These are phyloP conservation scores for Plagodis pulveraria DNA, from an alignment of 2,888 invertebrate genomes.

Conservation along the genomic window DNA sequence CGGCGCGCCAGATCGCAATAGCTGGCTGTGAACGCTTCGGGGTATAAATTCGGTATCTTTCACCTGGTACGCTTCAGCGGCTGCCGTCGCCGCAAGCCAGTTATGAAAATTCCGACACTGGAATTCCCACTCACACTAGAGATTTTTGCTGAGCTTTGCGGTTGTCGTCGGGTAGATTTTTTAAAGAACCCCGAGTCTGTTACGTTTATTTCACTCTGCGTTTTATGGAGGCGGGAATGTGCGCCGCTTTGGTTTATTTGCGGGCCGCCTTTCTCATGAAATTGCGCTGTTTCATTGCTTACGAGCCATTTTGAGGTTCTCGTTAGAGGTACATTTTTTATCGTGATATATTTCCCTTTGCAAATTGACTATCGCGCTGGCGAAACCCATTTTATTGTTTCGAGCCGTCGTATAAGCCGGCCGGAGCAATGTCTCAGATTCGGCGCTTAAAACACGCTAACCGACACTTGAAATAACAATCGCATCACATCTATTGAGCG, in stretches of 20 bases:
- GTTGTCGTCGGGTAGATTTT: slow-evolving; percentile 74
- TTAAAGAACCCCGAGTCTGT: slow-evolving; percentile 75
- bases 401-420: slow-evolving; percentile 36
- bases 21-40: slow-evolving; percentile 54
- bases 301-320: slow-evolving; percentile 78
- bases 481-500: slow-evolving; percentile 26
- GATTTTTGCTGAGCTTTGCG: slow-evolving; percentile 80
- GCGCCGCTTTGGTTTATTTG: slow-evolving; percentile 81
- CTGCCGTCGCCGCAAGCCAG: slow-evolving; percentile 63
- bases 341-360: slow-evolving; percentile 67
- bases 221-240: slow-evolving; percentile 82
- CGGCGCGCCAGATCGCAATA: slow-evolving; percentile 54
- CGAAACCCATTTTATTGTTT: slow-evolving; percentile 55
- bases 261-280: slow-evolving; percentile 79
- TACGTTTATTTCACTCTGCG: slow-evolving; percentile 79
- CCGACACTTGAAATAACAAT: slow-evolving; percentile 33
- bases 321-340: slow-evolving; percentile 76
- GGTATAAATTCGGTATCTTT: slow-evolving; percentile 72
- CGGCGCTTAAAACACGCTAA: slow-evolving; percentile 30
- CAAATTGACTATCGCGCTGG: slow-evolving; percentile 62
- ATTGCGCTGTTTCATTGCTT: slow-evolving; percentile 82
- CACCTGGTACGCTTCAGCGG: slow-evolving; percentile 68
- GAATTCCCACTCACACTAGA: slow-evolving; percentile 79
- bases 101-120: slow-evolving; percentile 82
- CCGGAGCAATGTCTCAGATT: slow-evolving; percentile 36